phyloP scores from a whole-genome alignment of 2,888 invertebrate species.

The Schrankia costaestrigalis region DNA sequence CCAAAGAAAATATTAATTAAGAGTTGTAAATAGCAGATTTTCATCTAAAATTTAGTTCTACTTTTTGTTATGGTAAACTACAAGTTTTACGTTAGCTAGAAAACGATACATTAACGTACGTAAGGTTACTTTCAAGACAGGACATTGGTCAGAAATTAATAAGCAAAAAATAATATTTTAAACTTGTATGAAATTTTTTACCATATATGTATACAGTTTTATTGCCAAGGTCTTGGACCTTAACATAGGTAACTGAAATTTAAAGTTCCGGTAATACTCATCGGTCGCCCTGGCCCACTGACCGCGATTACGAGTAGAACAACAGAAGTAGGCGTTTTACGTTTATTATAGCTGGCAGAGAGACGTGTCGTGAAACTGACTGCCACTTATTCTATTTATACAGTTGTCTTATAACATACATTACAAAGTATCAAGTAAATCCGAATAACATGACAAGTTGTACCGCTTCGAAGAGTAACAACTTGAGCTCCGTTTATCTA shows the following conservation, averaged over 20 bases:
- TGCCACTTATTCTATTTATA: slow-evolving; percentile 25
- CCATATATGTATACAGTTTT: slow-evolving; percentile 28
- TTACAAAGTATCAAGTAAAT: slow-evolving; percentile 10
- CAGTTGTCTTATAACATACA: slow-evolving; percentile 18
- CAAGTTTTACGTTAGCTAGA: too few species aligned
- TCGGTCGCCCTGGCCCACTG: slow-evolving; percentile 71
- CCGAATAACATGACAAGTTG: slow-evolving; percentile 8
- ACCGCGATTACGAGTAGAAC: slow-evolving; percentile 63
- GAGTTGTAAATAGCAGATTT: too few species aligned
- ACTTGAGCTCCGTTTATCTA: slow-evolving; percentile 12
- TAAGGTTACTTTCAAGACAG: slow-evolving; percentile 4
- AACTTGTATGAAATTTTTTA: slow-evolving; percentile 12
- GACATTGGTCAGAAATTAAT: slow-evolving; percentile 7
- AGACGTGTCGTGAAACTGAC: slow-evolving; percentile 15
- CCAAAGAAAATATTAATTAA: too few species aligned
- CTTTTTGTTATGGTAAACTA: too few species aligned
- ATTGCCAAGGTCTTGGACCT: slow-evolving; percentile 49
- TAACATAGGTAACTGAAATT: slow-evolving; percentile 43
- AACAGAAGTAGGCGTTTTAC: slow-evolving; percentile 54
- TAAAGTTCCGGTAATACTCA: slow-evolving; percentile 67
- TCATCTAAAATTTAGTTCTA: too few species aligned
- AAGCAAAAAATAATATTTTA: neutral
- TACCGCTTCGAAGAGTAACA: slow-evolving; percentile 12
- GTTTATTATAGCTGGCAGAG: slow-evolving; percentile 43
- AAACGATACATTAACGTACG: too few species aligned